Percentiles rank a stretch among this genome's conserved stretches.
Evolutionary conservation across 64 coral and sea anemone genomes (phyloP).

Genomic region (Porites lutea): DNA sequence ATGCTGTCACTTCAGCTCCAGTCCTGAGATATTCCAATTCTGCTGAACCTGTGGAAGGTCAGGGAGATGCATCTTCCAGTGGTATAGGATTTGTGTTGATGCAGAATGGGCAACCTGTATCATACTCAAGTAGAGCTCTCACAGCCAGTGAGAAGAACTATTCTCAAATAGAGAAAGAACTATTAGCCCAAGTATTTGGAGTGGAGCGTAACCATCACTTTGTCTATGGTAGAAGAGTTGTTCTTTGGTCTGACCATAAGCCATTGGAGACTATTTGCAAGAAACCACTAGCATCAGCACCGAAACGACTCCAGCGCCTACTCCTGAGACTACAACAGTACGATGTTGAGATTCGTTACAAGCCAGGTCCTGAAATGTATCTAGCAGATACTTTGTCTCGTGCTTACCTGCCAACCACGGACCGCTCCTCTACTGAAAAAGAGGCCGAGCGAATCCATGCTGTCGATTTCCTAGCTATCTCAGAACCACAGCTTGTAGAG

Average conservation of each 20-base stretch:
- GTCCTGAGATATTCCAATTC: neutral
- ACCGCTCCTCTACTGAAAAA: neutral
- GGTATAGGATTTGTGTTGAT: neutral
- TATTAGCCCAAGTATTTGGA: constrained; percentile 23
- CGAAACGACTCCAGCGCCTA: constrained; percentile 21
- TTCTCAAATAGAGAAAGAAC: constrained; percentile 42
- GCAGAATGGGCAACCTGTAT: neutral
- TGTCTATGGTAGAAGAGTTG: neutral
- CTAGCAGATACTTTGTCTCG: constrained; percentile 3
- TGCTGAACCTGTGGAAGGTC: neutral
- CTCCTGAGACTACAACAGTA: constrained; percentile 27
- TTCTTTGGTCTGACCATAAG: constrained; percentile 8
- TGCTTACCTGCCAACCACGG: neutral
- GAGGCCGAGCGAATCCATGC: neutral
- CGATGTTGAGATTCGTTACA: constrained; percentile 8
- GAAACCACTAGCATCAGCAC: constrained; percentile 10
- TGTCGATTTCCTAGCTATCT: neutral
- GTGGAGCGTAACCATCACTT: constrained; percentile 5
- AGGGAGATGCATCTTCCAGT: constrained; percentile 13
- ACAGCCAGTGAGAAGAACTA: neutral
- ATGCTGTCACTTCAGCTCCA: constrained; percentile 14
- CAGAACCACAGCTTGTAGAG: constrained; percentile 12
- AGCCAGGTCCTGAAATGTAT: neutral
- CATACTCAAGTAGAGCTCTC: neutral
- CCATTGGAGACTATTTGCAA: neutral